Conservation (phyloP, 2,797 vertebrate genomes). For the Lindbergichthys nudifrons region DNA sequence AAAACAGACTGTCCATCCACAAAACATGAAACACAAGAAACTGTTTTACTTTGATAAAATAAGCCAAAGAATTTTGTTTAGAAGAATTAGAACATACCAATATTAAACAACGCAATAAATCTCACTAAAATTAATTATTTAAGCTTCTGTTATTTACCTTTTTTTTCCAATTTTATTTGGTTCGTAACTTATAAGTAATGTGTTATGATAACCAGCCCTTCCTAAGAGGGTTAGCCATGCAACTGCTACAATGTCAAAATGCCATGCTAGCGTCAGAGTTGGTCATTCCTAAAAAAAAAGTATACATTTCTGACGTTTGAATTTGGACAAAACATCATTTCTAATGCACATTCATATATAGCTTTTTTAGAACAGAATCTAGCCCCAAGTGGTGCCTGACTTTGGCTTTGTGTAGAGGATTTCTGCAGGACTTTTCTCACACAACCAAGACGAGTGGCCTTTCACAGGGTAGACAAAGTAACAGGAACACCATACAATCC, state of each 20-base stretch:
- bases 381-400: neutral
- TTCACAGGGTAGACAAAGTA: slow-evolving; percentile 7
- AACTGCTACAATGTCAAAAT: neutral
- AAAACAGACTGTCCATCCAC: neutral
- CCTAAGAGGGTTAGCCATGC: neutral
- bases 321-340: neutral
- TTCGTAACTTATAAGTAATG: neutral
- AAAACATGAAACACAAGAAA: neutral
- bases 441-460: neutral
- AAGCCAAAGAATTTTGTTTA: neutral
- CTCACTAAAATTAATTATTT: neutral
- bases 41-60: neutral
- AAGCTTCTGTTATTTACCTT: neutral
- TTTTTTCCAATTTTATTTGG: neutral
- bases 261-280: neutral
- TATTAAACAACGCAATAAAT: neutral
- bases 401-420: neutral
- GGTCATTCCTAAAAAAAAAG: no score
- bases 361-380: neutral
- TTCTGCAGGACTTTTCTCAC: slow-evolving; percentile 3
- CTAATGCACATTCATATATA: neutral
- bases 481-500: slow-evolving; percentile 16
- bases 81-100: no score
- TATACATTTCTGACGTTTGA: neutral
- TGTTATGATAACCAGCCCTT: neutral